A percentile compares a stretch with the other conserved stretches of the same genome.
These are phyloP conservation scores for Pluvialis apricaria DNA, from an alignment of 2,113 vertebrate species.

Conservation along the genomic window DNA sequence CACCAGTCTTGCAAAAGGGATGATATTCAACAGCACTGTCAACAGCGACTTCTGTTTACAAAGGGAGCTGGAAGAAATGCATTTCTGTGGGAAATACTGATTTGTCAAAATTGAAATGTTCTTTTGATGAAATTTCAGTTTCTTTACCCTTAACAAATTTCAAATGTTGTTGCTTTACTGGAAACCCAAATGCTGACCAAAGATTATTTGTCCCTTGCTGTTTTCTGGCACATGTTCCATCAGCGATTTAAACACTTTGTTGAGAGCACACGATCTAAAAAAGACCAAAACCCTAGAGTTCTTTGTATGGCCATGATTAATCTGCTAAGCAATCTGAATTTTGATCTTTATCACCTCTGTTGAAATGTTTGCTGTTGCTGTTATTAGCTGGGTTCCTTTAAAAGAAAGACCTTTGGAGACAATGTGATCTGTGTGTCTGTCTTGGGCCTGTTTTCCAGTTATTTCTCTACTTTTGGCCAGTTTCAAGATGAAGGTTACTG, in stretches of 20 bases:
- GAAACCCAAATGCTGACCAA: neutral
- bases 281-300: neutral
- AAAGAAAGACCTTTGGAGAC: neutral
- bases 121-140: neutral
- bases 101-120: conserved; percentile 14
- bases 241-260: neutral
- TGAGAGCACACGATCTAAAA: neutral
- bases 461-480: neutral
- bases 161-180: neutral
- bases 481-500: neutral
- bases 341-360: neutral
- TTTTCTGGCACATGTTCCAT: neutral
- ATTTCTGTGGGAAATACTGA: neutral
- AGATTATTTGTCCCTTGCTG: neutral
- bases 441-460: neutral
- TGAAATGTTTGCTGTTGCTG: neutral
- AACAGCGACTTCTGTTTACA: conserved; percentile 41
- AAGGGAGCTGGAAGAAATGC: neutral
- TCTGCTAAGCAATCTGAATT: neutral
- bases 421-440: neutral
- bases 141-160: neutral
- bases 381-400: neutral
- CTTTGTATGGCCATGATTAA: neutral
- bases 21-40: neutral
- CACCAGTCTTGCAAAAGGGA: neutral